Conservation (phyloP, 1,140 invertebrate genomes). For the Bombyx mori region DNA sequence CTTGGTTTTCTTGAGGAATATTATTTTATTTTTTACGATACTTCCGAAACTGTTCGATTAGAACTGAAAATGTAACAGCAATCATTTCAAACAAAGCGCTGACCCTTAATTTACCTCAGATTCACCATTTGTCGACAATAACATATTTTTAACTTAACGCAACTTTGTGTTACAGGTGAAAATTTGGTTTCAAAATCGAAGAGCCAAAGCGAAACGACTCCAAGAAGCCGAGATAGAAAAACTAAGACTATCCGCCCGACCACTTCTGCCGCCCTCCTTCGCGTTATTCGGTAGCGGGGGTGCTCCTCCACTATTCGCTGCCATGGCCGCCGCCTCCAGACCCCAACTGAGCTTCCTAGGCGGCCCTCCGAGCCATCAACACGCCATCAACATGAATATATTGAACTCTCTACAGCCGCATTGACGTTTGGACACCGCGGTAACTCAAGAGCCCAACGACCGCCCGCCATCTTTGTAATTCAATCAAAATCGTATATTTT, state of each 20-base stretch:
- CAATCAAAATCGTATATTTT: slow-evolving; percentile 4
- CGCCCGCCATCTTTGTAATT: slow-evolving; percentile 42
- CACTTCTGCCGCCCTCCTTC: slow-evolving; percentile 57
- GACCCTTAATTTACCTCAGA: background rate
- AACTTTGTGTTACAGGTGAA: slow-evolving; percentile 75
- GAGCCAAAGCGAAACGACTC: slow-evolving; percentile 93
- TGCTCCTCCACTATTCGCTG: slow-evolving; percentile 57
- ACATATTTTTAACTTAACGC: background rate
- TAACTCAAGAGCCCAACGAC: slow-evolving; percentile 31
- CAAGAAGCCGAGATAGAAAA: slow-evolving; percentile 95
- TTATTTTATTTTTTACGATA: background rate
- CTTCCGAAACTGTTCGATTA: background rate
- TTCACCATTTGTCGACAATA: background rate
- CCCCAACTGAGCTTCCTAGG: slow-evolving; percentile 62
- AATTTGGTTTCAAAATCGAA: slow-evolving; percentile 97
- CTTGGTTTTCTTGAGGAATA: too few relatives aligned
- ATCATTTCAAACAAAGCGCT: background rate
- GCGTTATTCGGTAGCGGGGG: slow-evolving; percentile 59
- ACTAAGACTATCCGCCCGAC: slow-evolving; percentile 55
- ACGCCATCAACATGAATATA: slow-evolving; percentile 67
- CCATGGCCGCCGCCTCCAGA: slow-evolving; percentile 58
- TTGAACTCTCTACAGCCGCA: slow-evolving; percentile 61
- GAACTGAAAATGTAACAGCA: background rate
- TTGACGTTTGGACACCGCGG: slow-evolving; percentile 55
- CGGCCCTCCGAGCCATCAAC: slow-evolving; percentile 57